Base-by-base conservation (phyloP, 2,888 invertebrate genomes). In the Lithophane semibrunnea region DNA sequence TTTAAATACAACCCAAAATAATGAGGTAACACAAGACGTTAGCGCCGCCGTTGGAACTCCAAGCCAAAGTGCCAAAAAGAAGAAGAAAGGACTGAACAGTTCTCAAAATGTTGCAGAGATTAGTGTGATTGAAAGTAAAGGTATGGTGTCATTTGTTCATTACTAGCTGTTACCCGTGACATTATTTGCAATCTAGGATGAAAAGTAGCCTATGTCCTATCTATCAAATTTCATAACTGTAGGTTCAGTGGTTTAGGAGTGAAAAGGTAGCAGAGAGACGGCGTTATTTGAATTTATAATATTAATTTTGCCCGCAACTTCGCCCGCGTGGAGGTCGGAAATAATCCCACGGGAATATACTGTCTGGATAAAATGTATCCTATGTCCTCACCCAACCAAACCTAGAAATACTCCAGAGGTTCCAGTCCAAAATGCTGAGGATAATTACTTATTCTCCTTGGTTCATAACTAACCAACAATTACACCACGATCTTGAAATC, bases 51-150 rank as follows among this genome's bases (percentile, higher is more conserved):
- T n/a, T 70, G 75, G 47, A 70, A 79, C 72, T 47, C 77, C 66
- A 29, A 78, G 49, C n/a, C 66, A 75, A 63, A 86, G 80, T 74
- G 77, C 24, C 18, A 88, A 86, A 65, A 88, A 86, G 65, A 88
- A 86, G 63, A 88, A 86, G 56, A 79, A 86, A 61, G 72, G 75
- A 78, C 76, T 77, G 3, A 68, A 89, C 60, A 78, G 37, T 37
- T 86, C 86, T 7, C 79, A 83, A 77, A 71, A 54, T 72, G 65
- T 58, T 56, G 24, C 58, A 44, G 82, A 80, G 2, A 63, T 60
- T 24, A 80, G 52, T 29, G 44, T 72, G 2, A 44, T 64, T 71
- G 80, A 74, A 47, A 63, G 65, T 49, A 52, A 60, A 77, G 86
- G 86, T 86, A 42, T 24, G 74, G 79, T 44, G 37, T 37, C 37